A percentile compares a stretch with the other conserved stretches of the same genome.
Evolutionary conservation across 53 echinoderm and acorn worm species (phyloP).

Genomic region (Glandiceps talaboti): DNA sequence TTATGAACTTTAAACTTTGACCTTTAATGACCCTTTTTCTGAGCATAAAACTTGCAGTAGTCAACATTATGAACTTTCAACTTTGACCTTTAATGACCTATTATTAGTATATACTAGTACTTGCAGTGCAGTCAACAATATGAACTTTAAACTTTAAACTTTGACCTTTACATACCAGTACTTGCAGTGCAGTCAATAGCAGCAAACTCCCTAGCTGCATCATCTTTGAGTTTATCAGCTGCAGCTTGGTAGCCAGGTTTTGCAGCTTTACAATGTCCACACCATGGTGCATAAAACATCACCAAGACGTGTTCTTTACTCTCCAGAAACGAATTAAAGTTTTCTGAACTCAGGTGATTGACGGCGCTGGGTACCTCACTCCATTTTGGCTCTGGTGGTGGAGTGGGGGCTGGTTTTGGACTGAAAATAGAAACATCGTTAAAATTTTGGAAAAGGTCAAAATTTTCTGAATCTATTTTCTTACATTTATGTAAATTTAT

Average conservation of each 20-base stretch:
- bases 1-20: neutral
- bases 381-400: slow-evolving; percentile 67
- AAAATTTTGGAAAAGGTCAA: neutral
- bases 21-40: no score
- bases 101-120: neutral
- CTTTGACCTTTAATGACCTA: no score
- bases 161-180: slow-evolving; percentile 31
- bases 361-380: slow-evolving; percentile 64
- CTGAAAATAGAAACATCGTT: slow-evolving; percentile 9
- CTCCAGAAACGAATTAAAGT: slow-evolving; percentile 44
- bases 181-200: slow-evolving; percentile 85
- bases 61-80: no score
- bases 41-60: no score
- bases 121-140: neutral
- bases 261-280: slow-evolving; percentile 86
- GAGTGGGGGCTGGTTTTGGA: slow-evolving; percentile 30
- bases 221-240: slow-evolving; percentile 48
- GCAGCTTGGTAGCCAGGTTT: slow-evolving; percentile 64
- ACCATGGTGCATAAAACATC: slow-evolving; percentile 98
- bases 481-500: no score
- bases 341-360: slow-evolving; percentile 55
- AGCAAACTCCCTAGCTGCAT: slow-evolving; percentile 33
- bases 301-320: slow-evolving; percentile 47
- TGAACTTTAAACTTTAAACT: neutral
- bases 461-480: no score